Percentiles rank a stretch among this genome's conserved stretches.
Conservation (phyloP, 2,888 invertebrate species). For the Sacculina carcini region DNA sequence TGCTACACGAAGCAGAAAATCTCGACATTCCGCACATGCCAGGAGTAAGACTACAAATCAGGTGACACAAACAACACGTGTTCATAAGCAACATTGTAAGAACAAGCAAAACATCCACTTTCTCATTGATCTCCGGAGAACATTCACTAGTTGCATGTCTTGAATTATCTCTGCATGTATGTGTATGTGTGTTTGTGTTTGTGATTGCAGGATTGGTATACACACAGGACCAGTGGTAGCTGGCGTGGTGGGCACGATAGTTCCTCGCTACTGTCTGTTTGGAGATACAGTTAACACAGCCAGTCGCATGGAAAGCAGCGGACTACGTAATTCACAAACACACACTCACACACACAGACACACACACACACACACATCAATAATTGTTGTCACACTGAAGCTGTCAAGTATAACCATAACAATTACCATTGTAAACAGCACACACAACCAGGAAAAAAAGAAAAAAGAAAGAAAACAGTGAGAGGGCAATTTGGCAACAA, state of each 20-base stretch:
- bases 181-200: neutral
- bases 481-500: no score
- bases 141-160: neutral
- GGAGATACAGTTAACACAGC: slow-evolving; percentile 79
- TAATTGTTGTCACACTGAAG: neutral
- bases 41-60: slow-evolving; percentile 14
- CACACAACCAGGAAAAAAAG: no score
- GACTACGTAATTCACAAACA: slow-evolving; percentile 18
- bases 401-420: neutral
- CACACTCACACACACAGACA: neutral
- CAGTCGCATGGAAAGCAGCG: slow-evolving; percentile 55
- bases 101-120: no score
- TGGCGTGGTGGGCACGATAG: slow-evolving; percentile 56
- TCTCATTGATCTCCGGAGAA: no score
- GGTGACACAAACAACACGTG: no score
- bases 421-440: no score
- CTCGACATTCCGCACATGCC: slow-evolving; percentile 16
- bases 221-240: slow-evolving; percentile 70
- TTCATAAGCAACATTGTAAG: no score
- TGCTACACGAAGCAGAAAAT: slow-evolving; percentile 16
- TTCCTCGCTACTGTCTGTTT: slow-evolving; percentile 64
- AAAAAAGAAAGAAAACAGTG: no score
- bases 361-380: neutral
- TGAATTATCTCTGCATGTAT: neutral
- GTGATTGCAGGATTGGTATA: slow-evolving; percentile 32